Conservation (phyloP, 2,888 invertebrate species). For the Ptychoptera contaminata region DNA sequence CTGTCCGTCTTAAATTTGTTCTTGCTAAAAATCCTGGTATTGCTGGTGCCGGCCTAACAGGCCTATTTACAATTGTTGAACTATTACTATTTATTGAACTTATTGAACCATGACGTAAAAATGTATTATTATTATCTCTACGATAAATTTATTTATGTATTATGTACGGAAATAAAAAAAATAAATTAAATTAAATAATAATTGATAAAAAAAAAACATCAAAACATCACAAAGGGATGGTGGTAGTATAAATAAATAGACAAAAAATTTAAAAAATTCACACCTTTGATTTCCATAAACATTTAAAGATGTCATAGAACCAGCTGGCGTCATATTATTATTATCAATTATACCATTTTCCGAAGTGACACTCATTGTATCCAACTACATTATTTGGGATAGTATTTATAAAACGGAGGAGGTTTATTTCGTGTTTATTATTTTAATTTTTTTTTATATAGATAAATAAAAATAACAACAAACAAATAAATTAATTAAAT, state of each 20-base stretch:
- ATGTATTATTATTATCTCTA: neutral
- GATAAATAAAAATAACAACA: too few species aligned
- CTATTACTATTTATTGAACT: constrained; percentile 8
- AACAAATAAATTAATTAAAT: neutral
- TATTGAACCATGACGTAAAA: neutral
- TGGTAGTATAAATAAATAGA: neutral
- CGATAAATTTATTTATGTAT: neutral
- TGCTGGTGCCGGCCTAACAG: constrained; percentile 8
- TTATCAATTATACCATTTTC: constrained; percentile 1
- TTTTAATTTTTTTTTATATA: neutral
- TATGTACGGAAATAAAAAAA: neutral
- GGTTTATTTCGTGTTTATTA: too few species aligned
- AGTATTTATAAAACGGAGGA: constrained; percentile 2
- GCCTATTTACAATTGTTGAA: constrained; percentile 9
- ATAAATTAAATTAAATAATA: neutral
- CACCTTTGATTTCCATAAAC: constrained; percentile 1
- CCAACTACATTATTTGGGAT: neutral
- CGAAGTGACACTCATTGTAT: constrained; percentile 5
- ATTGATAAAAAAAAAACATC: neutral
- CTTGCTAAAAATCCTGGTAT: constrained; percentile 6
- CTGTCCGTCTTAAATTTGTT: constrained; percentile 6
- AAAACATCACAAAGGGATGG: neutral
- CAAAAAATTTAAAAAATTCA: neutral
- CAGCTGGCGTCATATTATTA: constrained; percentile 1
- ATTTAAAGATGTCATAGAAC: constrained; percentile 6